Conservation (phyloP, 64 coral and sea anemone genomes). For the Porites lutea region DNA sequence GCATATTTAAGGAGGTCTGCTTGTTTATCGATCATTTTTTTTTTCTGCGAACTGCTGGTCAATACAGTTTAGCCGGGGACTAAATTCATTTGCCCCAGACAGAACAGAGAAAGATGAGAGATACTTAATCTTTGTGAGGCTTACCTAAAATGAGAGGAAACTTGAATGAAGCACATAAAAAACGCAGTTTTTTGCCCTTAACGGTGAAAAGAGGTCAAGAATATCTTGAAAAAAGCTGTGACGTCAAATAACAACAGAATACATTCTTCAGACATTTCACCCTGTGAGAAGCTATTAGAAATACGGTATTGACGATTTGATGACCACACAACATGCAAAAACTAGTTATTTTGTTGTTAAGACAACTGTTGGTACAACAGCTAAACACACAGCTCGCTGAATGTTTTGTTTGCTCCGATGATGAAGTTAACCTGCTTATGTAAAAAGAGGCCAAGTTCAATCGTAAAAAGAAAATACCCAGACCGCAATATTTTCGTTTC, state of each 20-base stretch:
- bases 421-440: not conserved
- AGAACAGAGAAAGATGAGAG: too few relatives aligned
- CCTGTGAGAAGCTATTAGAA: not conserved
- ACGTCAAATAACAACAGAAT: not conserved
- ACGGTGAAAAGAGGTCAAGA: not conserved
- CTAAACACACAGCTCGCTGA: not conserved
- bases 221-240: slow-evolving; percentile 7
- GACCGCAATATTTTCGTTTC: not conserved
- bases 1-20: too few relatives aligned
- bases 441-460: too few relatives aligned
- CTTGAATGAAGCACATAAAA: too few relatives aligned
- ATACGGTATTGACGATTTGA: too few relatives aligned
- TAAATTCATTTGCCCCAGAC: too few relatives aligned
- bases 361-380: not conserved
- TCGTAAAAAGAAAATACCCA: too few relatives aligned
- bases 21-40: too few relatives aligned
- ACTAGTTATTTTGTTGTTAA: slow-evolving; percentile 12
- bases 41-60: too few relatives aligned
- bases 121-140: too few relatives aligned
- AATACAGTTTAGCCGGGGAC: too few relatives aligned
- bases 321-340: slow-evolving; percentile 38
- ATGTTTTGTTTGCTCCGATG: not conserved
- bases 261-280: slow-evolving; percentile 8
- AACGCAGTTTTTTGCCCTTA: not conserved
- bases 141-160: too few relatives aligned